These are phyloP conservation scores for Leucophenga montana DNA, from an alignment of 2,888 invertebrate species.

Conservation along the genomic window DNA sequence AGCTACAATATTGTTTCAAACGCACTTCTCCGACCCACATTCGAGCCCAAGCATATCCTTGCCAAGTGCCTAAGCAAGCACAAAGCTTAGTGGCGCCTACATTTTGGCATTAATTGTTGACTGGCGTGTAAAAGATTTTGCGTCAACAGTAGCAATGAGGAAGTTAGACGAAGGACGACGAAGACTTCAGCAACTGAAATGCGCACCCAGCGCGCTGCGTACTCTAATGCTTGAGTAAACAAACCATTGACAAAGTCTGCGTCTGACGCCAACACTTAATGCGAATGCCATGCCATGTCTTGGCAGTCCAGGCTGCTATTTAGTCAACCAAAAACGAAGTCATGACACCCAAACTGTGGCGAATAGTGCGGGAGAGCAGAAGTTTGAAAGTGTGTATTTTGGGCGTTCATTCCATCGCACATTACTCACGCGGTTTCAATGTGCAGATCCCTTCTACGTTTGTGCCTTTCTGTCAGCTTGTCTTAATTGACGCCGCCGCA, in stretches of 20 bases:
- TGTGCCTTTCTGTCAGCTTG: neutral
- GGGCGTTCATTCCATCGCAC: no score
- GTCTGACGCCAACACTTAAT: constrained; percentile 2
- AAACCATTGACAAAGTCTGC: constrained; percentile 13
- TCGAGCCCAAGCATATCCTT: no score
- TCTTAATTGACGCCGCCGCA: constrained; percentile 1
- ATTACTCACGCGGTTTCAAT: no score
- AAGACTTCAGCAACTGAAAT: neutral
- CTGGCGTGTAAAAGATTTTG: constrained; percentile 21
- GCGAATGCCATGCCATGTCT: no score
- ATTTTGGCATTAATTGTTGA: constrained; percentile 23
- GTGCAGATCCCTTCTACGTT: neutral
- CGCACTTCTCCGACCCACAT: no score
- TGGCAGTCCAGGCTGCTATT: no score
- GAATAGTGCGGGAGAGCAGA: no score
- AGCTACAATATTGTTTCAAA: no score
- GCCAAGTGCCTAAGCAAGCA: no score
- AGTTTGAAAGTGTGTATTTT: no score
- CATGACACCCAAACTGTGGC: no score
- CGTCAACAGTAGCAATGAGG: neutral
- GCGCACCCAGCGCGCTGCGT: neutral
- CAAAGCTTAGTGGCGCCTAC: constrained; percentile 10
- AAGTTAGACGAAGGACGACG: neutral
- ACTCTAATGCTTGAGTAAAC: constrained; percentile 16
- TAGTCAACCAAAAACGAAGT: no score